phyloP scores from a whole-genome alignment of 2,797 vertebrate genomes.

The Notolabrus celidotus region DNA sequence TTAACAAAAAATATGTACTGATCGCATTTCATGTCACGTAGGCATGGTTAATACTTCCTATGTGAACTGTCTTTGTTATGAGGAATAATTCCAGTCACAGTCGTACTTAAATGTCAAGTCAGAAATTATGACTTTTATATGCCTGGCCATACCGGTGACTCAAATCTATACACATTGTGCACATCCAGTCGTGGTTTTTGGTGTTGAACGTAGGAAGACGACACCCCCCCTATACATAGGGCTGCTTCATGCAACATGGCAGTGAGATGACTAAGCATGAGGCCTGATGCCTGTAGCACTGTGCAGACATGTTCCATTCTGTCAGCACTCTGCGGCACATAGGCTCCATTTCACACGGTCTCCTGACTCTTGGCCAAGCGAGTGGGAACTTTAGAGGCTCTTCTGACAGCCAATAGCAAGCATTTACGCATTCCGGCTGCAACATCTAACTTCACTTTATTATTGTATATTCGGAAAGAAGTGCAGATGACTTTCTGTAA shows the following conservation, averaged over 20 bases:
- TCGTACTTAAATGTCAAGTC: not conserved
- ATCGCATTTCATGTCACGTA: too few relatives aligned
- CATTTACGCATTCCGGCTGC: constrained; percentile 23
- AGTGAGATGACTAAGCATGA: constrained; percentile 75
- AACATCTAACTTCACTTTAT: not conserved
- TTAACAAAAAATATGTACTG: too few relatives aligned
- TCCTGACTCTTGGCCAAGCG: constrained; percentile 60
- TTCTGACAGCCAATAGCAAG: constrained; percentile 44
- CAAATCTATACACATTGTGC: constrained; percentile 13
- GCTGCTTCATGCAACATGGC: constrained; percentile 46
- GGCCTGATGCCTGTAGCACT: constrained; percentile 71
- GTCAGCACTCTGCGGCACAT: constrained; percentile 73
- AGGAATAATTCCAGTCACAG: not conserved
- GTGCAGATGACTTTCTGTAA: not conserved
- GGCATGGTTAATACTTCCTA: too few relatives aligned
- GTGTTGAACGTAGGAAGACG: constrained; percentile 26
- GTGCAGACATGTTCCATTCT: constrained; percentile 83
- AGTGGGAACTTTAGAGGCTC: constrained; percentile 68
- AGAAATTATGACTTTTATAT: not conserved
- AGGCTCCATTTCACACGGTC: constrained; percentile 76
- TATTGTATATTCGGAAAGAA: too few relatives aligned
- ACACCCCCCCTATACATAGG: constrained; percentile 37
- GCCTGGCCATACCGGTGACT: constrained; percentile 25
- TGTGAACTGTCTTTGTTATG: not conserved
- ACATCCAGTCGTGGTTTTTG: constrained; percentile 5